phyloP scores from a whole-genome alignment of 2,888 invertebrate genomes.

The Limnephilus lunatus region DNA sequence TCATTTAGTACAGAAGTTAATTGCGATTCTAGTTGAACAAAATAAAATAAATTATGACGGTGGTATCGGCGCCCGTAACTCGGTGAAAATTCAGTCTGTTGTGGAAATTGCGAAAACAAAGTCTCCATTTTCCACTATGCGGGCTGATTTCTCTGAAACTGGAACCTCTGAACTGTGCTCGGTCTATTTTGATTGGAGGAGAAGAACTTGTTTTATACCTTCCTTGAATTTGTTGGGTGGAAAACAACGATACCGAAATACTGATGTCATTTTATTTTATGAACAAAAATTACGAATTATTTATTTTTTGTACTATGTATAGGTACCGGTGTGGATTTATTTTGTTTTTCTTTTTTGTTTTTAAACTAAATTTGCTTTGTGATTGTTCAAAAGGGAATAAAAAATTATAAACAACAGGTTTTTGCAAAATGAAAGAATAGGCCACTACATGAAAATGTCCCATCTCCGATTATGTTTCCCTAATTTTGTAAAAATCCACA shows the following conservation, averaged over 20 bases:
- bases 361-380: neutral
- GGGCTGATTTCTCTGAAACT: neutral
- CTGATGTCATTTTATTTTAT: neutral
- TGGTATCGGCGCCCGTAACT: neutral
- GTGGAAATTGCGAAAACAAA: constrained; percentile 2
- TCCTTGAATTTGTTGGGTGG: neutral
- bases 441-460: no score
- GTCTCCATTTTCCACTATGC: neutral
- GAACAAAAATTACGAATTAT: neutral
- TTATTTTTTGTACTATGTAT: neutral
- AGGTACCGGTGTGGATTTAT: no score
- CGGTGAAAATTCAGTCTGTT: neutral
- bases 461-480: no score
- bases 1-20: neutral
- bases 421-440: no score
- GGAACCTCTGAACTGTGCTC: neutral
- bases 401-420: neutral
- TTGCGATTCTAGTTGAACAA: neutral
- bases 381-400: neutral
- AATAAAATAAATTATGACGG: neutral
- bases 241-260: neutral
- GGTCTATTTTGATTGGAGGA: neutral
- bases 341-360: neutral
- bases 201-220: neutral
- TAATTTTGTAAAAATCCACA: no score